These are phyloP conservation scores for Drosophila pseudoobscura DNA, from an alignment of 1,140 invertebrate species.

Conservation along the genomic window DNA sequence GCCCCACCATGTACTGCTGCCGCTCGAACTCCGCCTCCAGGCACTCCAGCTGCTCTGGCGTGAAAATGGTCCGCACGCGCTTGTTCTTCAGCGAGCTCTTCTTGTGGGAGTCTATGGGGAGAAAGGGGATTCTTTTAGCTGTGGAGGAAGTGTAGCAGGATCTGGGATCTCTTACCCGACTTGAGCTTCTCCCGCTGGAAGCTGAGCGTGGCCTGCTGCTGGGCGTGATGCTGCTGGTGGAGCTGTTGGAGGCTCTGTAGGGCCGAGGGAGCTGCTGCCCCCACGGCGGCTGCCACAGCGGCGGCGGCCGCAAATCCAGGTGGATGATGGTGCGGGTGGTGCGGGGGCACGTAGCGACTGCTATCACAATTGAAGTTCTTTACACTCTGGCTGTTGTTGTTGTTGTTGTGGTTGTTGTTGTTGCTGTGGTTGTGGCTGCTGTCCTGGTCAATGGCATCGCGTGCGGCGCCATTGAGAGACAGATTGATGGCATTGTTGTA, in stretches of 20 bases:
- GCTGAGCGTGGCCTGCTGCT: constrained; percentile 73
- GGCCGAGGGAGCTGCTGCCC: constrained; percentile 65
- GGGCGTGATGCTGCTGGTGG: constrained; percentile 82
- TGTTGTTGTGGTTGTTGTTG: constrained; percentile 38
- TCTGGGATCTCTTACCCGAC: constrained; percentile 57
- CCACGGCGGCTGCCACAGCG: constrained; percentile 62
- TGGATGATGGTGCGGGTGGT: constrained; percentile 36
- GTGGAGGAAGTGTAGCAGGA: not conserved
- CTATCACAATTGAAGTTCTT: constrained; percentile 82
- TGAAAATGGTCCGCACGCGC: constrained; percentile 96
- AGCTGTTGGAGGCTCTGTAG: constrained; percentile 81
- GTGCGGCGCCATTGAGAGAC: constrained; percentile 72
- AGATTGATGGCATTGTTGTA: constrained; percentile 83
- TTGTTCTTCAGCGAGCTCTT: constrained; percentile 85
- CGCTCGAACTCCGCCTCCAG: constrained; percentile 95
- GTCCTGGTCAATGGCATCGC: constrained; percentile 19
- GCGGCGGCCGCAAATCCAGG: constrained; percentile 46
- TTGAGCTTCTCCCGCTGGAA: constrained; percentile 80
- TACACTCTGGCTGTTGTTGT: constrained; percentile 65
- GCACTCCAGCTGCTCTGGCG: constrained; percentile 94
- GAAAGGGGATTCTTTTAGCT: not conserved
- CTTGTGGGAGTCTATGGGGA: constrained; percentile 60
- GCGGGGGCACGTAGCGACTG: constrained; percentile 64
- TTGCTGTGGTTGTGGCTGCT: constrained; percentile 34
- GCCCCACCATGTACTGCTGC: constrained; percentile 97